Conservation (phyloP, 92 coral and sea anemone species). For the Palythoa caribaeorum region DNA sequence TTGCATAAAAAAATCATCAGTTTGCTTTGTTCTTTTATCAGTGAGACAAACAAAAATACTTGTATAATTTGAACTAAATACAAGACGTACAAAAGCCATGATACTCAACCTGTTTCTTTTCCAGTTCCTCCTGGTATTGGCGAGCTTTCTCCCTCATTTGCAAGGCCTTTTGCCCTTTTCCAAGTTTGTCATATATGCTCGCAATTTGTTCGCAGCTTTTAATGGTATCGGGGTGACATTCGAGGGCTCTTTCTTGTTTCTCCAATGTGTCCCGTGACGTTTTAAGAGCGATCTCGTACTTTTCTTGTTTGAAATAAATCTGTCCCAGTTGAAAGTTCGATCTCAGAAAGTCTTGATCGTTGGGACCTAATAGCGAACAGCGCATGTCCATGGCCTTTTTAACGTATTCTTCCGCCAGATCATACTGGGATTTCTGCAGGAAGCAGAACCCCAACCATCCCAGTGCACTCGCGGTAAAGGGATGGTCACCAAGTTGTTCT, state of each 20-base stretch:
- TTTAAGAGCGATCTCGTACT: neutral
- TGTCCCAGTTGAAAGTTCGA: conserved; percentile 26
- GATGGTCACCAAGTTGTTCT: conserved; percentile 5
- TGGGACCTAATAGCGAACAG: neutral
- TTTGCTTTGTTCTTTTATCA: too few species aligned
- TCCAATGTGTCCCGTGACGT: neutral
- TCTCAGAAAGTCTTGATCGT: conserved; percentile 39
- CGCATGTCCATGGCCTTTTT: conserved; percentile 10
- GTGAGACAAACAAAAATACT: too few species aligned
- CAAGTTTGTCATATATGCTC: neutral
- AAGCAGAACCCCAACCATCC: neutral
- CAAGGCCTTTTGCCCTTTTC: neutral
- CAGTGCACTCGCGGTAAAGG: conserved; percentile 33
- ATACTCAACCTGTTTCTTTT: neutral
- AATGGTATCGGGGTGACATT: conserved; percentile 25
- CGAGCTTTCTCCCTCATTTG: neutral
- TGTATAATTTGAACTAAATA: too few species aligned
- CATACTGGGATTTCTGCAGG: neutral
- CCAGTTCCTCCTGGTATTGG: neutral
- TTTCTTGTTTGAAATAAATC: neutral
- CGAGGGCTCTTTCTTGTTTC: conserved; percentile 29
- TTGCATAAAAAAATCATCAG: too few species aligned
- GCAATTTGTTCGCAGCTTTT: conserved; percentile 19
- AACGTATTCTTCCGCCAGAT: conserved; percentile 12
- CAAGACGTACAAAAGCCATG: neutral